Evolutionary conservation across 53 echinoderm and acorn worm genomes (phyloP), one percentile per base, ranked within the genome.

Genomic region (Stichopus horrens): DNA sequence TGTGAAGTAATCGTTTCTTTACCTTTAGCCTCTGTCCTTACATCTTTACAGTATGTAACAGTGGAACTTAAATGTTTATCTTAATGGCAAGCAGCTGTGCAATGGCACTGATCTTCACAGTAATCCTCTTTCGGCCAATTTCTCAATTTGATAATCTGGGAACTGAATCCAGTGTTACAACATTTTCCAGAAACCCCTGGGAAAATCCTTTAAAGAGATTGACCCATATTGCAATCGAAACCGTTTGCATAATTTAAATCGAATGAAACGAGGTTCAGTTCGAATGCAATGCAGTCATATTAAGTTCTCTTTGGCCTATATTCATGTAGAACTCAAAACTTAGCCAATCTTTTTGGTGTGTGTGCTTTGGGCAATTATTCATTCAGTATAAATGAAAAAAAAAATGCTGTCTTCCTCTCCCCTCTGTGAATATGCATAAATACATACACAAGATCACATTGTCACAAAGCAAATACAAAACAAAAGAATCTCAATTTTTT

Each of bases 191-290:
- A 63, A 63, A 10, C 63, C 16, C 11, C 19, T 5, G 53, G 79
- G 4, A 13, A 37, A 79, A 79, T 79, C 79, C 79, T 55, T 55
- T 79, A 53, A 79, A 53, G 20, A 79, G 79, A 79, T 79, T 79
- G 79, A 53, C 79, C 79, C 55, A 55, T 55, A 52, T 55, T 79
- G 10, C 6, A 79, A 55, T 19, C 14, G 19, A n/a, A 13, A 9
- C 5, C 21, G 51, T 79, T 53, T 55, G 8, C 18, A 23, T 5
- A 14, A 5, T 55, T 9, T 79, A 5, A 16, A 53, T 55, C 13
- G 55, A n/a, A 54, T 52, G 5, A 23, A 16, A 37, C 37, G 2
- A 37, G 37, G 37, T 16, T 77, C 4, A 9, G 79, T 19, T 79
- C 51, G 51, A 52, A 79, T 55, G 53, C 55, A 5, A 54, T 5